Percentiles rank a stretch among this genome's conserved stretches.
These are phyloP conservation scores for Drosophila villosipedis DNA, from an alignment of 2,888 invertebrate species.

Conservation along the genomic window DNA sequence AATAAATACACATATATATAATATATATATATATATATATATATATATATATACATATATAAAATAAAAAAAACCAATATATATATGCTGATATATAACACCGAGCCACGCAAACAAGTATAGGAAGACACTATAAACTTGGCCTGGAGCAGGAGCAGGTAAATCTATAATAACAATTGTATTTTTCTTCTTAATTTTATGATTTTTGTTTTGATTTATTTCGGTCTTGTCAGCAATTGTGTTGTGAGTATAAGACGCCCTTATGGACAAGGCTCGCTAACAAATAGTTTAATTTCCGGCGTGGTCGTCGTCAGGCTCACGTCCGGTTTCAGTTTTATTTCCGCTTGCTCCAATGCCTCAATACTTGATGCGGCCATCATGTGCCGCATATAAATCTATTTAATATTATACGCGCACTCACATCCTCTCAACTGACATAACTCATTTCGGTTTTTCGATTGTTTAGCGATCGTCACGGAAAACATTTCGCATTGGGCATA, in stretches of 20 bases:
- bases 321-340: conserved; percentile 80
- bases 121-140: conserved; percentile 1
- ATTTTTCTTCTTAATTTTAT: neutral
- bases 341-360: conserved; percentile 42
- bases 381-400: conserved; percentile 59
- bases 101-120: conserved; percentile 1
- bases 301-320: conserved; percentile 62
- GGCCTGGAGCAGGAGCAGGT: conserved; percentile 15
- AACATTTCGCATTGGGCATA: conserved; percentile 31
- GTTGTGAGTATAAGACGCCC: conserved; percentile 15
- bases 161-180: conserved; percentile 11
- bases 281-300: conserved; percentile 80
- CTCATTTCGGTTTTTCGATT: conserved; percentile 38
- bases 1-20: neutral
- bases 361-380: conserved; percentile 29
- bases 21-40: neutral
- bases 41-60: neutral
- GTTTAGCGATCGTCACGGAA: conserved; percentile 25
- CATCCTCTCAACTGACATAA: conserved; percentile 37
- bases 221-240: conserved; percentile 38
- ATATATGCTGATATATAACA: neutral
- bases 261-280: conserved; percentile 21
- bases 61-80: neutral
- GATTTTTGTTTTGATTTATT: conserved; percentile 30
- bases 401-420: conserved; percentile 39